Conservation (phyloP, 2,888 invertebrate genomes). For the Falcaria lacertinaria region DNA sequence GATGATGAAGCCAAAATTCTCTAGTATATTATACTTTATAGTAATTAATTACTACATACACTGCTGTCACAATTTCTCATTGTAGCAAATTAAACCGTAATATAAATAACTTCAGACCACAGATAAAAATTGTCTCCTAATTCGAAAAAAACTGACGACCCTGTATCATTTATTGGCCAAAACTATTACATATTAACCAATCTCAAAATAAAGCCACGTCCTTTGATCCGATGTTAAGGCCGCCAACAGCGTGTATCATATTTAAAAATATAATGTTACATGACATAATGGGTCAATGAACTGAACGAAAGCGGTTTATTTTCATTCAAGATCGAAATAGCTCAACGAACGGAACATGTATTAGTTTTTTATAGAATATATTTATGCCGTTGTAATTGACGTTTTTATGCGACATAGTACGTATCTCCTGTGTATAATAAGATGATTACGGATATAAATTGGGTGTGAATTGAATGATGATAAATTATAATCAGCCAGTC, state of each 20-base stretch:
- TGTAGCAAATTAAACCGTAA: too few species aligned
- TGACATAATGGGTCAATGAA: conserved; percentile 1
- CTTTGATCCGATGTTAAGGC: not conserved
- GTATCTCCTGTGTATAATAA: not conserved
- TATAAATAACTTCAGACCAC: too few species aligned
- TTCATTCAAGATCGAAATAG: not conserved
- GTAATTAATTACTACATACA: too few species aligned
- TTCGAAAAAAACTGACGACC: too few species aligned
- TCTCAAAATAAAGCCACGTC: too few species aligned
- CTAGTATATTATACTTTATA: too few species aligned
- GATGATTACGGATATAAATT: not conserved
- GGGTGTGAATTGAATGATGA: not conserved
- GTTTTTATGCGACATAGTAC: not conserved
- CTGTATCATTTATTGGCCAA: too few species aligned
- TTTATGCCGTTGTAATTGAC: not conserved
- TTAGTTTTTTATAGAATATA: not conserved
- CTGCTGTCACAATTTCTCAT: too few species aligned
- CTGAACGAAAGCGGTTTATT: not conserved
- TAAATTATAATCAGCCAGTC: too few species aligned
- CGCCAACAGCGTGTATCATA: not conserved
- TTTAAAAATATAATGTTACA: conserved; percentile 1
- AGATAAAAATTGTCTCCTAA: too few species aligned
- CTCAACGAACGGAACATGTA: not conserved
- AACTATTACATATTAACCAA: too few species aligned
- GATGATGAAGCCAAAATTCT: too few species aligned